Base-by-base conservation (phyloP, 2,797 vertebrate species). In the Trachops cirrhosus region DNA sequence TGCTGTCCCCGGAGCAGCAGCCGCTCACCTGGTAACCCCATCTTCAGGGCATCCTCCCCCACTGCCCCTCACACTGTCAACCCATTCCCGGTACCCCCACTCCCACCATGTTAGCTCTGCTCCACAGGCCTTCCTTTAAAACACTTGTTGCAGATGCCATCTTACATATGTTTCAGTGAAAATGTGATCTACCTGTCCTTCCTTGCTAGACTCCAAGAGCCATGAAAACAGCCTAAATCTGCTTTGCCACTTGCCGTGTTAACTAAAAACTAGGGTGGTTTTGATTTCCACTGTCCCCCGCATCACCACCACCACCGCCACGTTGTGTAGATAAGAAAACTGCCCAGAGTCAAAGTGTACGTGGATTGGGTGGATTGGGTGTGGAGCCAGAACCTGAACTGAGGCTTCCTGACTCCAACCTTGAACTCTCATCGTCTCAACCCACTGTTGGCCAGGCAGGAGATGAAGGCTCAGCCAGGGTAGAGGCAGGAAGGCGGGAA, bases 401-500 rank as follows among this genome's bases (percentile, higher is more conserved):
- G 50, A 32, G 57, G 70, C 79, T 64, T 96, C 52, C 39, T 34
- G 75, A 46, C 26, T 54, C 34, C 95, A 95, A 34, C 86, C 89
- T 96, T 96, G 83, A 94, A 78, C 88, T 92, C 64, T 90, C 71
- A n/a, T 64, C 67, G 16, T 18, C 37, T 8, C 3, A 34, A 15
- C 82, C 34, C 3, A 6, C 44, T 57, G 11, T 90, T 50, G 85
- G 59, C 89, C 95, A 89, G 67, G 71, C 37, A n/a, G 77, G 67
- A 73, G 79, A n/a, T 62, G 39, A 96, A 89, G 71, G 57, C 48
- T 39, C 6, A 0, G 7, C 67, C 92, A 39, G 78, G 46, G 80
- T 52, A 48, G 92, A 86, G 70, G 59, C 73, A 18, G 8, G 62
- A 91, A 92, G 89, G 96, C 67, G 62, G 87, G 88, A 96, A 96